Evolutionary conservation across 2,797 vertebrate genomes (phyloP).

Genomic region (Gymnothorax reevesii): DNA sequence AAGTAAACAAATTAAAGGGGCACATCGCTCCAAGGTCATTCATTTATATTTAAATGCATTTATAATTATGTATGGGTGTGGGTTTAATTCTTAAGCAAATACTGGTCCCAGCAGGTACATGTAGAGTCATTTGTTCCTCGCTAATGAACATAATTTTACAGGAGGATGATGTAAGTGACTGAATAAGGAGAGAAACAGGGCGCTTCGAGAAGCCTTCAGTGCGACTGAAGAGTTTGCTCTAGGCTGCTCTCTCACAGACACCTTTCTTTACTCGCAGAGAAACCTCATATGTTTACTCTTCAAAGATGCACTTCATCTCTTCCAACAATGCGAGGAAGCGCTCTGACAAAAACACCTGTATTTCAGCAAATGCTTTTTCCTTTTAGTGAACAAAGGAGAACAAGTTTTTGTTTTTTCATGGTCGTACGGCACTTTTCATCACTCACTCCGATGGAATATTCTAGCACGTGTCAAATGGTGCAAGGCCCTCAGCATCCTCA

Average conservation of each 20-base stretch:
- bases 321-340: not conserved
- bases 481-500: not conserved
- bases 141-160: not conserved
- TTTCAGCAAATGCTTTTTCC: not conserved
- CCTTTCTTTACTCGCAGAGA: not conserved
- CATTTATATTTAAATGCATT: not conserved
- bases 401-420: not conserved
- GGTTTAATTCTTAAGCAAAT: not conserved
- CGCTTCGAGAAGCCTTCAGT: not conserved
- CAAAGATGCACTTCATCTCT: not conserved
- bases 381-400: not conserved
- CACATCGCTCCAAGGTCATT: not conserved
- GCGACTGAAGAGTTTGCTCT: not conserved
- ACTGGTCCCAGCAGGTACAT: not conserved
- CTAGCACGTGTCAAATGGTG: not conserved
- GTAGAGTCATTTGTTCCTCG: not conserved
- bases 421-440: not conserved
- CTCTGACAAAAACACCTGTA: not conserved
- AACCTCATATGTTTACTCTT: not conserved
- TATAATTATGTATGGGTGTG: not conserved
- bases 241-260: not conserved
- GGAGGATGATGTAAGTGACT: not conserved
- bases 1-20: constrained; percentile 14
- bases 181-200: not conserved
- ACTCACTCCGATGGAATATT: not conserved